phyloP scores from a whole-genome alignment of 2,888 invertebrate genomes.

The Laspeyria flexula region DNA sequence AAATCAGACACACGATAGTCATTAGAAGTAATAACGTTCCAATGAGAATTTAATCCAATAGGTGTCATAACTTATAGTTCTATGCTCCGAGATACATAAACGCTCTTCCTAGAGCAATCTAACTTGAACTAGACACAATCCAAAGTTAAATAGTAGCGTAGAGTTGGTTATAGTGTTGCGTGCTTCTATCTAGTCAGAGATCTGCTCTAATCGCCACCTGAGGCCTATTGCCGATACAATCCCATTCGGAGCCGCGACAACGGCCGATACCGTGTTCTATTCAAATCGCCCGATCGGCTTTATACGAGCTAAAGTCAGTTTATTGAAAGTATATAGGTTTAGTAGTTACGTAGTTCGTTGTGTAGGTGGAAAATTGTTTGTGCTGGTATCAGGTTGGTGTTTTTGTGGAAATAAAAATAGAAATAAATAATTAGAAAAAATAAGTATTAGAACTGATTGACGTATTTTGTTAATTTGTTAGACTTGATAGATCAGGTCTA shows the following conservation, averaged over 20 bases:
- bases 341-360: slow-evolving; percentile 3
- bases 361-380: background rate
- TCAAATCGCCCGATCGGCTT: slow-evolving; percentile 66
- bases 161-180: slow-evolving; percentile 41
- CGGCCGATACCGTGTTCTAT: slow-evolving; percentile 71
- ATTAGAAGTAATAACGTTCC: no score
- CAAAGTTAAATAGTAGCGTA: slow-evolving; percentile 33
- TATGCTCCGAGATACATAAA: background rate
- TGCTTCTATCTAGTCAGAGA: slow-evolving; percentile 56
- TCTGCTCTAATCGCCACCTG: slow-evolving; percentile 78
- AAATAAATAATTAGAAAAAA: no score
- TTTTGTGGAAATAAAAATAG: background rate
- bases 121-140: slow-evolving; percentile 31
- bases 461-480: no score
- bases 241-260: slow-evolving; percentile 64
- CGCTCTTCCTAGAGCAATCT: slow-evolving; percentile 17
- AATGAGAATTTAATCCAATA: no score
- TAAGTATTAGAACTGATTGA: no score
- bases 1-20: no score
- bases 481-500: no score
- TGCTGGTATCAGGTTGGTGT: background rate
- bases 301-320: slow-evolving; percentile 32
- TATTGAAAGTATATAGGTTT: slow-evolving; percentile 23
- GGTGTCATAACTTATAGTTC: background rate
- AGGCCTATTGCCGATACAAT: slow-evolving; percentile 64